phyloP scores from a whole-genome alignment of 2,797 vertebrate genomes.

The Hydrophis major region DNA sequence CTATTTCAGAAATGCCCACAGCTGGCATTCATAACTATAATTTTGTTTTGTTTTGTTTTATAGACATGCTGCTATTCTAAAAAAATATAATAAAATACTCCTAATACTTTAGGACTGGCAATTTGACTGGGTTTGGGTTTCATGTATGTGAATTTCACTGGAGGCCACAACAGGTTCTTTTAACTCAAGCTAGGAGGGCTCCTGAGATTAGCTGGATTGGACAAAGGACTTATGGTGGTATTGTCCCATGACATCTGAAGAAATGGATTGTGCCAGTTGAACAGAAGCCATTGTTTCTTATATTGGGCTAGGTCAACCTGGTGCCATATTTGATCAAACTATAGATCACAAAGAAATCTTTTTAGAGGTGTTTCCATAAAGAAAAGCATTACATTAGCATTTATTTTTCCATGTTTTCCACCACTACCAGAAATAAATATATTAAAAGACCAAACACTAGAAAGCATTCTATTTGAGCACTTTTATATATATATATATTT shows the following conservation, averaged over 20 bases:
- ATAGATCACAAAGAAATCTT: slow-evolving; percentile 39
- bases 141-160: not conserved
- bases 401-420: slow-evolving; percentile 49
- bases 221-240: slow-evolving; percentile 28
- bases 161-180: not conserved
- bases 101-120: slow-evolving; percentile 20
- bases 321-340: slow-evolving; percentile 43
- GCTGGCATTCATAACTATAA: slow-evolving; percentile 31
- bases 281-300: slow-evolving; percentile 55
- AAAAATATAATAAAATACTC: slow-evolving; percentile 43
- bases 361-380: slow-evolving; percentile 44
- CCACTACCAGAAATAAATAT: slow-evolving; percentile 58
- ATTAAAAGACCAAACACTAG: slow-evolving; percentile 73
- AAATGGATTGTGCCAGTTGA: slow-evolving; percentile 47
- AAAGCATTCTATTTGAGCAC: slow-evolving; percentile 70
- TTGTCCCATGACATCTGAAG: slow-evolving; percentile 40
- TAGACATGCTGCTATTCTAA: slow-evolving; percentile 27
- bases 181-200: not conserved
- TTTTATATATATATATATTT: slow-evolving; percentile 66
- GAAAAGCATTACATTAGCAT: slow-evolving; percentile 38
- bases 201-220: slow-evolving; percentile 12
- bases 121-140: slow-evolving; percentile 11
- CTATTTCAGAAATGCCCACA: slow-evolving; percentile 41
- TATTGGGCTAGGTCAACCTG: slow-evolving; percentile 43
- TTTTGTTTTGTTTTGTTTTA: slow-evolving; percentile 7